These are phyloP conservation scores for Thymelicus sylvestris DNA, from an alignment of 2,888 invertebrate genomes.

Conservation along the genomic window DNA sequence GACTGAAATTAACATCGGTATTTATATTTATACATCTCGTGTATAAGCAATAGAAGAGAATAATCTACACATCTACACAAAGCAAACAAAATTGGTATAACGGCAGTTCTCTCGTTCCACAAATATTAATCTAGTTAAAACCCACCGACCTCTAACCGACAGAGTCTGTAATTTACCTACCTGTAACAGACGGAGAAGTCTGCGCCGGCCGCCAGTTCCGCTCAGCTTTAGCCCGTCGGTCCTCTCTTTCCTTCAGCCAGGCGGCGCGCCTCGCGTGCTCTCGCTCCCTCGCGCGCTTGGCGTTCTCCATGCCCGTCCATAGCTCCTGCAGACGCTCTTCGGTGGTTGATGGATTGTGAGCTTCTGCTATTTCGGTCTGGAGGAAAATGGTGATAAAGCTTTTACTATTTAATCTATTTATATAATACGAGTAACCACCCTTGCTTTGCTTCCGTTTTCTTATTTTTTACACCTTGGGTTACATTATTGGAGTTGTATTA, in stretches of 20 bases:
- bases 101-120: too few species aligned
- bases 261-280: conserved; percentile 86
- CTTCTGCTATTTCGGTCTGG: conserved; percentile 78
- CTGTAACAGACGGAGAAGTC: conserved; percentile 47
- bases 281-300: conserved; percentile 88
- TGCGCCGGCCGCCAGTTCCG: conserved; percentile 85
- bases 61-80: too few species aligned
- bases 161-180: conserved; percentile 32
- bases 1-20: background rate
- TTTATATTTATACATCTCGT: background rate
- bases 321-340: conserved; percentile 91
- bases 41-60: too few species aligned
- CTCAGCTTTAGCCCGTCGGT: conserved; percentile 85
- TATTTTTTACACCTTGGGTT: too few species aligned
- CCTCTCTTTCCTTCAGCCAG: conserved; percentile 88
- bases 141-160: too few species aligned
- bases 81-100: too few species aligned
- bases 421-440: too few species aligned
- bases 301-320: conserved; percentile 90
- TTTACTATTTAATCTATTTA: too few species aligned
- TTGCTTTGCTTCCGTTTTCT: too few species aligned
- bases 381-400: background rate
- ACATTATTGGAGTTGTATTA: too few species aligned
- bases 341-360: conserved; percentile 78
- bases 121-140: too few species aligned